Base-by-base conservation (phyloP, 2,888 invertebrate species). In the Eurytoma adleriae region DNA sequence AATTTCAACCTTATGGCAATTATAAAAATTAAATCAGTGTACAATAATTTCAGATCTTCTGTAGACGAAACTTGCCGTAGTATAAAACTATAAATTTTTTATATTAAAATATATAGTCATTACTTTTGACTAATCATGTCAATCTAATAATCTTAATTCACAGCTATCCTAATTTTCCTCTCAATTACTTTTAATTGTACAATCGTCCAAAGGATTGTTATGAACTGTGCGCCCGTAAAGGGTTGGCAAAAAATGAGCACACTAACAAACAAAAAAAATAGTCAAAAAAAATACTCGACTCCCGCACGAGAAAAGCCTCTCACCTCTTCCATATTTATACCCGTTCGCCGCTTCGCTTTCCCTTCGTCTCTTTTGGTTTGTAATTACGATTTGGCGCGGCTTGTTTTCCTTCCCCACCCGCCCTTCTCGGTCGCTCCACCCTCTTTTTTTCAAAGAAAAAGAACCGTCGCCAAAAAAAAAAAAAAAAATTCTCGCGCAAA, bases 331-430 rank as follows among this genome's bases (percentile, higher is more conserved):
- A 75, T 75, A 66, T 66, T 75, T 67, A 66, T 74, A 56, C 40
- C 16, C 13, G 4, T 18, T 4, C 64, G n/a, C 3, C 56, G 30
- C 40, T 12, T 18, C 30, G 10, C 27, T 54, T 30, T 30, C 40
- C 56, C 56, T 27, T 50, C 68, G 48, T 59, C 61, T 59, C 48
- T 75, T 75, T 68, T 27, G 68, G 67, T 67, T 75, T 50, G 75
- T 75, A 75, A 67, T 67, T 67, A 68, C 76, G 54, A 76, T 68
- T 69, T 61, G 52, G 59, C 61, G n/a, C 30, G 24, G 59, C 68
- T 59, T 30, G 75, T 68, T 75, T 68, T 52, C 50, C 40, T 18
- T 62, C 20, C 30, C 52, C 30, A 13, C 27, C 12, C 50, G 52
- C 30, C 4, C 62, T 54, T 40, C 18, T 13, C 40, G 40, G n/a